phyloP scores from a whole-genome alignment of 2,797 vertebrate species.

The Diceros bicornis region DNA sequence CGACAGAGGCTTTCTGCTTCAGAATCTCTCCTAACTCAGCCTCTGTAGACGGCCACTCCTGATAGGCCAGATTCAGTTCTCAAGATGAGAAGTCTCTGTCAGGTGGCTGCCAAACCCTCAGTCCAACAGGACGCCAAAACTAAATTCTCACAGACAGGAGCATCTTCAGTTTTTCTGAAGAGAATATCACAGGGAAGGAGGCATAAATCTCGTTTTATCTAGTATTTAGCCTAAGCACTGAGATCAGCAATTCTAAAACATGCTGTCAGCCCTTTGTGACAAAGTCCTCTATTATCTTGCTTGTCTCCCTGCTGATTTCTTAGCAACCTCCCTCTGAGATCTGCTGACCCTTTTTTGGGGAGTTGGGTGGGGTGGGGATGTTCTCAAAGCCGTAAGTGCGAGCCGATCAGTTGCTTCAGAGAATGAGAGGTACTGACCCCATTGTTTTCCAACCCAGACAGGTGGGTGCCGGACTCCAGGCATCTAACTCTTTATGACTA shows the following conservation, averaged over 20 bases:
- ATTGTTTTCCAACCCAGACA: neutral
- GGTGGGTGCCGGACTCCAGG: neutral
- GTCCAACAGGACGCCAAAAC: neutral
- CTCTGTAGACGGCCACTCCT: neutral
- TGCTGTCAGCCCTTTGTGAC: neutral
- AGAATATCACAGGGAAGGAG: neutral
- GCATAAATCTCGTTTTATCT: neutral
- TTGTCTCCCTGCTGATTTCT: conserved; percentile 37
- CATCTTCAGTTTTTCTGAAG: neutral
- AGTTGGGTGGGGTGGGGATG: too few species aligned
- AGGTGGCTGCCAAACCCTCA: neutral
- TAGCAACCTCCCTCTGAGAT: neutral
- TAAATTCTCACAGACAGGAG: neutral
- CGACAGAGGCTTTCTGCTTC: neutral
- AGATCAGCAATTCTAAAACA: conserved; percentile 41
- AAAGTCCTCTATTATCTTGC: neutral
- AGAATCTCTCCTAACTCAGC: conserved; percentile 11
- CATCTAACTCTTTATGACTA: neutral
- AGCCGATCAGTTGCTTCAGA: neutral
- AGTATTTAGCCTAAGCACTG: neutral
- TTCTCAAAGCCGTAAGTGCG: neutral
- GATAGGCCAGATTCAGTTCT: neutral
- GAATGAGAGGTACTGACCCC: neutral
- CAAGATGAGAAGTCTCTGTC: neutral
- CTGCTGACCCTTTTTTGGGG: neutral